A percentile compares a stretch with the other conserved stretches of the same genome.
phyloP scores from a whole-genome alignment of 2,797 vertebrate species.

The Megalops cyprinoides region DNA sequence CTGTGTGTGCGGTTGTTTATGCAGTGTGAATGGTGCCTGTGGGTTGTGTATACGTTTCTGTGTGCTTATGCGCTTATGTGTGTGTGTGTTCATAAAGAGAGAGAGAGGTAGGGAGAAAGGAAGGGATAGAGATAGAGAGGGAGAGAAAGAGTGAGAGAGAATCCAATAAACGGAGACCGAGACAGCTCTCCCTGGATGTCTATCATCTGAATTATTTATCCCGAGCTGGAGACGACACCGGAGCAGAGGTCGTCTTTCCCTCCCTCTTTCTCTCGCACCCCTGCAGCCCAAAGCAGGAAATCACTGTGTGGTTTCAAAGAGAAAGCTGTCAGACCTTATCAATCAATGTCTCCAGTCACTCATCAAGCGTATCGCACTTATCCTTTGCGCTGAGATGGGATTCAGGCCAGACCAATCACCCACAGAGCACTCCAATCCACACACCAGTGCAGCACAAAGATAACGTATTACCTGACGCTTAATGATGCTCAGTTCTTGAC shows the following conservation, averaged over 20 bases:
- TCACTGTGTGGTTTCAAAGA: neutral
- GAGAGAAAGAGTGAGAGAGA: neutral
- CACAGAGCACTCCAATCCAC: neutral
- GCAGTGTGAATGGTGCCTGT: neutral
- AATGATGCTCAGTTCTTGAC: neutral
- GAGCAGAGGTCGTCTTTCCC: neutral
- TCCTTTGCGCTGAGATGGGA: neutral
- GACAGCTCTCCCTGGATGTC: conserved; percentile 12
- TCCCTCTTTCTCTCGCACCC: neutral
- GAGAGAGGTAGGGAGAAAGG: neutral
- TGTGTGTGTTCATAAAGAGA: neutral
- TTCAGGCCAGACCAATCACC: neutral
- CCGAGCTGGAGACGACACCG: conserved; percentile 10
- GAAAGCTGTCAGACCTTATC: neutral
- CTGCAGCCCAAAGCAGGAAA: neutral
- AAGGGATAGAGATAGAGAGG: conserved; percentile 1
- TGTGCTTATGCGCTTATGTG: neutral
- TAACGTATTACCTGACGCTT: neutral
- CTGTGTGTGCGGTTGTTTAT: conserved; percentile 12
- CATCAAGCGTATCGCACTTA: no score
- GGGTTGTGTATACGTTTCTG: conserved; percentile 9
- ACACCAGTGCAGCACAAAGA: neutral
- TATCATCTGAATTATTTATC: conserved; percentile 28
- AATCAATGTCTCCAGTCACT: neutral
- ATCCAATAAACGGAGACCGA: neutral